phyloP scores from a whole-genome alignment of 2,888 invertebrate genomes.

The Drosophila formosana region DNA sequence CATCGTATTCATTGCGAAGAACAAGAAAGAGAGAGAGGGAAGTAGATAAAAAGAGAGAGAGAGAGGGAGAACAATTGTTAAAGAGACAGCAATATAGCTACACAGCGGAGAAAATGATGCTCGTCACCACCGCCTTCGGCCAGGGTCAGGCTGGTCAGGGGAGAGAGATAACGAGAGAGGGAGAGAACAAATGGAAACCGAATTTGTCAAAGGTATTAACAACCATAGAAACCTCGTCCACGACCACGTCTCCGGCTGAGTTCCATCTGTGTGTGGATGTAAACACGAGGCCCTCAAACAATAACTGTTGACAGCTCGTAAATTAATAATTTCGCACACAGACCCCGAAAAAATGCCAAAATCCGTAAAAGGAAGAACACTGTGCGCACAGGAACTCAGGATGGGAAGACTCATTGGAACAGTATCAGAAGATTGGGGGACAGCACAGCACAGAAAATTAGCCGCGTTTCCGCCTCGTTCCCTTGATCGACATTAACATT shows the following conservation, averaged over 20 bases:
- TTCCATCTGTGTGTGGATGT: constrained; percentile 58
- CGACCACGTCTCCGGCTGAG: constrained; percentile 4
- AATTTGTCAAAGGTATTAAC: constrained; percentile 76
- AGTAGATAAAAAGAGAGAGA: constrained; percentile 7
- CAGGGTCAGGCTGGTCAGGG: constrained; percentile 11
- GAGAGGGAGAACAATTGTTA: neutral
- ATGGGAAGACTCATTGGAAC: constrained; percentile 27
- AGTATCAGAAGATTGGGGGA: constrained; percentile 25
- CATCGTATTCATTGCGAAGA: constrained; percentile 74
- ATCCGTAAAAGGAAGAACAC: constrained; percentile 1
- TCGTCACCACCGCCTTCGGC: constrained; percentile 34
- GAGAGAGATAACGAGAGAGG: constrained; percentile 10
- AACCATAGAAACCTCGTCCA: constrained; percentile 35
- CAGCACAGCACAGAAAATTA: constrained; percentile 75
- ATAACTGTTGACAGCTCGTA: constrained; percentile 81
- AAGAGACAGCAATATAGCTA: constrained; percentile 22
- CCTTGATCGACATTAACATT: constrained; percentile 44
- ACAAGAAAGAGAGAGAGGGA: constrained; percentile 31
- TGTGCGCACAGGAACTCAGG: constrained; percentile 14
- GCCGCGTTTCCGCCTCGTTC: constrained; percentile 74
- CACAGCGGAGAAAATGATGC: constrained; percentile 48
- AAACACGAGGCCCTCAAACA: constrained; percentile 71
- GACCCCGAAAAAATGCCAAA: constrained; percentile 16
- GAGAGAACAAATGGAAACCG: constrained; percentile 39
- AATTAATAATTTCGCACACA: constrained; percentile 77